These are phyloP conservation scores for Aviceda subcristata DNA, from an alignment of 2,113 vertebrate species.

Conservation along the genomic window DNA sequence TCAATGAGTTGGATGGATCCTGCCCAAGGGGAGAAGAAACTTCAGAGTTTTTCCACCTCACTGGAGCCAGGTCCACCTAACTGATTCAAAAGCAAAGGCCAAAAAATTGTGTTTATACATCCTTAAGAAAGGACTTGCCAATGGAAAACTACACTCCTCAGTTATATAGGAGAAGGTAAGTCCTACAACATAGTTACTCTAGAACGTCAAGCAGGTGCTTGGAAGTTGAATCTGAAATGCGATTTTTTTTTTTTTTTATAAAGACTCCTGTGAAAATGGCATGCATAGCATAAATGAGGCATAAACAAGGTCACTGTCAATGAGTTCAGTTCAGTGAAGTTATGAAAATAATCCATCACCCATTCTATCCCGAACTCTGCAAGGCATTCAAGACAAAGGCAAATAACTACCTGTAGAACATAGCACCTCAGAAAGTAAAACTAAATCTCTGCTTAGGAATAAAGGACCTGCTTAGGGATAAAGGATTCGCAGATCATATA, in stretches of 20 bases:
- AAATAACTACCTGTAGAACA: neutral
- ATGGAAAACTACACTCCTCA: neutral
- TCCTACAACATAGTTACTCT: neutral
- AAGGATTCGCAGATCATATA: neutral
- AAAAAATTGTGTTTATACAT: neutral
- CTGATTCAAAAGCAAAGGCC: conserved; percentile 1
- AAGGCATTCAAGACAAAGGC: neutral
- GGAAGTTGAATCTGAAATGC: neutral
- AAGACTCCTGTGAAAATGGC: neutral
- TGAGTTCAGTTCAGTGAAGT: neutral
- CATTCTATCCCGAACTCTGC: neutral
- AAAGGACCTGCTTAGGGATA: neutral
- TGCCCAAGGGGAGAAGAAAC: neutral
- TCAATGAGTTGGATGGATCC: neutral
- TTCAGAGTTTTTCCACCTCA: neutral
- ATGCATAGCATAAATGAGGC: neutral
- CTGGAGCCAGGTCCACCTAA: neutral
- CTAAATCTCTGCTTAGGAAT: neutral
- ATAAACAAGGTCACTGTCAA: neutral
- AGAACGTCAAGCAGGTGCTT: neutral
- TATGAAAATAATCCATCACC: neutral
- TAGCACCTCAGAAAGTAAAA: neutral
- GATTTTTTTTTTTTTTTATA: neutral
- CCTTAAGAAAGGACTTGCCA: neutral
- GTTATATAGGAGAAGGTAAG: neutral